Conservation (phyloP, 1,140 invertebrate genomes). For the Sitophilus oryzae region DNA sequence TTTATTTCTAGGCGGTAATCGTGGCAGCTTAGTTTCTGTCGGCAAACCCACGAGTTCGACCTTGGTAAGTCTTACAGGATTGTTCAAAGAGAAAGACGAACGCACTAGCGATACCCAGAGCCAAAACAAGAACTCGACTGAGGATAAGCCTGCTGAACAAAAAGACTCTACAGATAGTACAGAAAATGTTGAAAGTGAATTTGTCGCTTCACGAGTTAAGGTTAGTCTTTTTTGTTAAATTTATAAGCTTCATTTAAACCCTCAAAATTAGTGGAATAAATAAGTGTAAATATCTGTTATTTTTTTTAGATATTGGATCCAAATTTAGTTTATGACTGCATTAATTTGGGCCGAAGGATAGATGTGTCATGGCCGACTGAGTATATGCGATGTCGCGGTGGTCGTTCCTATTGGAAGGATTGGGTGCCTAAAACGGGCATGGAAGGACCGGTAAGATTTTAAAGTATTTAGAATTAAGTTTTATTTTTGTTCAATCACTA, state of each 20-base stretch:
- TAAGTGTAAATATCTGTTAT: slow-evolving; percentile 1
- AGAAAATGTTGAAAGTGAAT: slow-evolving; percentile 47
- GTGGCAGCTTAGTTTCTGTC: slow-evolving; percentile 70
- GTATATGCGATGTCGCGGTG: slow-evolving; percentile 75
- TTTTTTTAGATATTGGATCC: slow-evolving; percentile 62
- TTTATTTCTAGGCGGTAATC: slow-evolving; percentile 56
- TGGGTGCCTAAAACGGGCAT: slow-evolving; percentile 87
- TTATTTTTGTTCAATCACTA: too few species aligned
- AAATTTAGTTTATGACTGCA: slow-evolving; percentile 78
- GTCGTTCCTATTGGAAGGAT: slow-evolving; percentile 78
- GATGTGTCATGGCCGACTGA: slow-evolving; percentile 91
- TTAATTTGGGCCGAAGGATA: slow-evolving; percentile 81
- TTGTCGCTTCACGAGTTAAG: slow-evolving; percentile 48
- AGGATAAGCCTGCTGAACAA: slow-evolving; percentile 28
- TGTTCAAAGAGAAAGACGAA: slow-evolving; percentile 51
- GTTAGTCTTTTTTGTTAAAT: slow-evolving; percentile 40
- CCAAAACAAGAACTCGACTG: slow-evolving; percentile 1
- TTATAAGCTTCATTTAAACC: too few species aligned
- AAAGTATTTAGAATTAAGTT: not conserved
- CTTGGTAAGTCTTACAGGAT: slow-evolving; percentile 70
- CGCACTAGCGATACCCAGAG: slow-evolving; percentile 12
- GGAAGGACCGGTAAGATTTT: slow-evolving; percentile 67
- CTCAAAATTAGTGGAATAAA: too few species aligned
- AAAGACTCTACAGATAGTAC: slow-evolving; percentile 21
- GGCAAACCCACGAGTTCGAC: slow-evolving; percentile 78